phyloP scores from a whole-genome alignment of 2,113 vertebrate species.

The Myotis davidii region DNA sequence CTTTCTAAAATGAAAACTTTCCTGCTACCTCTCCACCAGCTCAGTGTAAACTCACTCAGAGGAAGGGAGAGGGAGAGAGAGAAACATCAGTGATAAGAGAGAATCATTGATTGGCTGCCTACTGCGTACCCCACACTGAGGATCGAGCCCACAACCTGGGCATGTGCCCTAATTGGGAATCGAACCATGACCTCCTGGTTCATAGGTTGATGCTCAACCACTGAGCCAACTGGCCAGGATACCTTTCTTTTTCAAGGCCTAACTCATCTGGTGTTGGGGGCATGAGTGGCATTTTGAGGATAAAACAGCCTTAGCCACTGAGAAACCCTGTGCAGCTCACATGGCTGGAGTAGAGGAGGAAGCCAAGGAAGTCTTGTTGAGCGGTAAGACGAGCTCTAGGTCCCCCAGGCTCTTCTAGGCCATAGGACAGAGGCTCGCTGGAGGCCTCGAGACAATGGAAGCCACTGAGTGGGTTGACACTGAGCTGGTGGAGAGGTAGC shows the following conservation, averaged over 20 bases:
- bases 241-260: background rate
- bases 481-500: background rate
- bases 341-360: background rate
- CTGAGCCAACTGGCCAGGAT: too few relatives aligned
- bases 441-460: background rate
- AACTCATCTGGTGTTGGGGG: background rate
- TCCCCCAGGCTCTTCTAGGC: background rate
- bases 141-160: too few relatives aligned
- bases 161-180: too few relatives aligned
- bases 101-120: too few relatives aligned
- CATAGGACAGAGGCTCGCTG: background rate
- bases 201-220: too few relatives aligned
- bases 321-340: background rate
- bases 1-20: too few relatives aligned
- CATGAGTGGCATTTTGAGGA: background rate
- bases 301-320: background rate
- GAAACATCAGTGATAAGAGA: too few relatives aligned
- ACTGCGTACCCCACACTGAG: too few relatives aligned
- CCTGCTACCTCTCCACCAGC: too few relatives aligned
- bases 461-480: background rate
- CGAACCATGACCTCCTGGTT: too few relatives aligned
- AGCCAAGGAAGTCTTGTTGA: background rate
- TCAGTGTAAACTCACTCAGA: too few relatives aligned
- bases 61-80: too few relatives aligned
- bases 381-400: background rate